phyloP scores from a whole-genome alignment of 2,888 invertebrate genomes.

The Oscheius sp. region DNA sequence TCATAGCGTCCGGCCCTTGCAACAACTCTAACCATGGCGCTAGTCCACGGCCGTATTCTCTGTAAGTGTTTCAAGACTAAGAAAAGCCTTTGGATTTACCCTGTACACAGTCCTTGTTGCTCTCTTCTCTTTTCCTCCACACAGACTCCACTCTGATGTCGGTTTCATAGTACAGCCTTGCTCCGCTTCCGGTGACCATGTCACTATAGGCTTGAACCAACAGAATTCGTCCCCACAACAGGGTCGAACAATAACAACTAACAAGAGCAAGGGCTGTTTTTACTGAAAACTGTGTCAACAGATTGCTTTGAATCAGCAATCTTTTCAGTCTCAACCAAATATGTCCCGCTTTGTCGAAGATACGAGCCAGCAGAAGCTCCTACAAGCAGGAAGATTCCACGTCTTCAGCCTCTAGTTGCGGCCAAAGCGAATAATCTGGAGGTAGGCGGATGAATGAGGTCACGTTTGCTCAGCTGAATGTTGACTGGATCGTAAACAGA shows the following conservation, averaged over 20 bases:
- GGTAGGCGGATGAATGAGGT: background rate
- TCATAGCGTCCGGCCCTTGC: too few relatives aligned
- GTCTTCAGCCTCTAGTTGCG: conserved; percentile 14
- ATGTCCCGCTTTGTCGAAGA: conserved; percentile 16
- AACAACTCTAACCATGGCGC: too few relatives aligned
- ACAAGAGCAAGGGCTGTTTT: background rate
- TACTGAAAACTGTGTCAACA: too few relatives aligned
- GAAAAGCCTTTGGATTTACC: too few relatives aligned
- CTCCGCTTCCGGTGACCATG: background rate
- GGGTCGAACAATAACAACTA: too few relatives aligned
- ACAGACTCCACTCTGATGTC: too few relatives aligned
- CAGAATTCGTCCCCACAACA: background rate
- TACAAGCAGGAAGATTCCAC: conserved; percentile 4
- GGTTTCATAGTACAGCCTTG: too few relatives aligned
- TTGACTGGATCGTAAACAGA: conserved; percentile 16
- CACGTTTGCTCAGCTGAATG: background rate
- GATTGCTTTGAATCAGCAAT: background rate
- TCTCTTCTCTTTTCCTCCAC: too few relatives aligned
- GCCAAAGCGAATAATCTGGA: too few relatives aligned
- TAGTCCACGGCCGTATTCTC: too few relatives aligned
- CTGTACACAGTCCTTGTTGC: too few relatives aligned
- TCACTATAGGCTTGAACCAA: background rate
- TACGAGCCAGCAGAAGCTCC: conserved; percentile 6
- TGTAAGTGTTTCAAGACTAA: too few relatives aligned
- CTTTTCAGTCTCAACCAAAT: conserved; percentile 1